phyloP scores from a whole-genome alignment of 2,888 invertebrate species.

The Dexiosoma caninum region DNA sequence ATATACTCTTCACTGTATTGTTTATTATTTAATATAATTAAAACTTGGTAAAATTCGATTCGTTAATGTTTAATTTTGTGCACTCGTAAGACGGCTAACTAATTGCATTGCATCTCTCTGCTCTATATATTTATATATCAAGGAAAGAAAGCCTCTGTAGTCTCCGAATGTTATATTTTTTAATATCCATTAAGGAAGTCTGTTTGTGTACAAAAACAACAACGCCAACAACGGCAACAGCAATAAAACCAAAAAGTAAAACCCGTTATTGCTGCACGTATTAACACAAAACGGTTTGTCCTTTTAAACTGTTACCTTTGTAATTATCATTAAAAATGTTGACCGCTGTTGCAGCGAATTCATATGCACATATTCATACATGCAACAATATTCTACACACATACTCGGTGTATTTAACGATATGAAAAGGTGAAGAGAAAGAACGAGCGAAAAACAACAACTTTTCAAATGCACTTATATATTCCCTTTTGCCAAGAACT shows the following conservation, averaged over 20 bases:
- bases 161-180: constrained; percentile 47
- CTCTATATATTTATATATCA: too few species aligned
- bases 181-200: constrained; percentile 61
- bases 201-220: constrained; percentile 35
- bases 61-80: too few species aligned
- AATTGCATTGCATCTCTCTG: too few species aligned
- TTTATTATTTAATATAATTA: too few species aligned
- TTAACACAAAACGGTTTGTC: constrained; percentile 61
- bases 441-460: neutral
- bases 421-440: neutral
- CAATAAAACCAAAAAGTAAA: constrained; percentile 27
- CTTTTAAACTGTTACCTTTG: constrained; percentile 62
- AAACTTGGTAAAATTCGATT: too few species aligned
- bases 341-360: constrained; percentile 49
- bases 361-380: neutral
- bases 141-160: neutral
- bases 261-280: constrained; percentile 56
- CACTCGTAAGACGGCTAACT: too few species aligned
- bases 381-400: neutral
- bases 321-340: constrained; percentile 57
- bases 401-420: neutral
- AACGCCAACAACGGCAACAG: too few species aligned
- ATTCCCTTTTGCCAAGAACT: constrained; percentile 12
- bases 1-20: too few species aligned
- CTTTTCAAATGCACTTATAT: neutral